phyloP scores from a whole-genome alignment of 2,888 invertebrate species.

The Cynaeus angustus region DNA sequence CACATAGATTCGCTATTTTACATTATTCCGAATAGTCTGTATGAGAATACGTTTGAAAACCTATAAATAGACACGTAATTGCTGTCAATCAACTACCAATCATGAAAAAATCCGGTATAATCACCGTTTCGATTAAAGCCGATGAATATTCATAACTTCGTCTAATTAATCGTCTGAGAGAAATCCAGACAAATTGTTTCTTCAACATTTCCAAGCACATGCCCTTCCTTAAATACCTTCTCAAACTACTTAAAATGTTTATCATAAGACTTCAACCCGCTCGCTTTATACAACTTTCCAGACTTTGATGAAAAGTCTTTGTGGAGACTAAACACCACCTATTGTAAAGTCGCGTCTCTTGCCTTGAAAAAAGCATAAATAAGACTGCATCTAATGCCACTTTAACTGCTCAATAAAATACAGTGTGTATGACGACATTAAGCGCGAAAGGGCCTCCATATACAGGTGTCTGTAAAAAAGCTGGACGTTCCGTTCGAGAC shows the following conservation, averaged over 20 bases:
- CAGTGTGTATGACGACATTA: constrained; percentile 13
- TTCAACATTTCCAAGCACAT: constrained; percentile 14
- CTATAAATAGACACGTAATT: background rate
- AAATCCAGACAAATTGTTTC: constrained; percentile 22
- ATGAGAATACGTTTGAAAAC: background rate
- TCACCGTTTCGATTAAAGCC: background rate
- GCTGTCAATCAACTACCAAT: background rate
- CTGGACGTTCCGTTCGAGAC: constrained; percentile 59
- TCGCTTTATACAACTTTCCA: constrained; percentile 23
- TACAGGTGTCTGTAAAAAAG: constrained; percentile 31
- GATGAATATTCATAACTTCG: constrained; percentile 1
- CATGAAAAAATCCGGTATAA: background rate
- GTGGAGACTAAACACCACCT: constrained; percentile 28
- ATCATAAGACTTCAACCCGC: constrained; percentile 15
- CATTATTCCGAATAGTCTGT: background rate
- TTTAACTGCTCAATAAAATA: constrained; percentile 23
- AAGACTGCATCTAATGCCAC: constrained; percentile 10
- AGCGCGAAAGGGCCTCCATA: constrained; percentile 9
- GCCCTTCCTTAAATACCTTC: constrained; percentile 13
- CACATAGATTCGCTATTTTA: too few species aligned
- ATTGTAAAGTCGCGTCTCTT: background rate
- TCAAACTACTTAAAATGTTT: constrained; percentile 33
- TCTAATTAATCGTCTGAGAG: constrained; percentile 19
- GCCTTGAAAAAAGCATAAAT: constrained; percentile 22
- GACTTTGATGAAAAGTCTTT: constrained; percentile 34